A percentile compares a stretch with the other conserved stretches of the same genome.
Conservation (phyloP, 2,113 vertebrate species). For the Aspiorhynchus laticeps region DNA sequence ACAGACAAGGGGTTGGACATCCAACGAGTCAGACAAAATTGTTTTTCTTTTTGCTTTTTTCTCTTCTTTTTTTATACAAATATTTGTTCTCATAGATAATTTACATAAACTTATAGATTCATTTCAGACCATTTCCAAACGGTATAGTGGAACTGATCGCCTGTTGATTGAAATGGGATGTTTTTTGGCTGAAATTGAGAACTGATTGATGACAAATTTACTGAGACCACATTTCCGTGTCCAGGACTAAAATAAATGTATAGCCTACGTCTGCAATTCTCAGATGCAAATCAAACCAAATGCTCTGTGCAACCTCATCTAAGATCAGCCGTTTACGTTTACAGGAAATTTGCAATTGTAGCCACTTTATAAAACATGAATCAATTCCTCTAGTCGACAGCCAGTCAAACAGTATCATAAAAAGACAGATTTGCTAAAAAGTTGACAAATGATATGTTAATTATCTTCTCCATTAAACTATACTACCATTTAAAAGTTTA, state of each 20-base stretch:
- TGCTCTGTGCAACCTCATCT: neutral
- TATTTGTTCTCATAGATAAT: slow-evolving; percentile 14
- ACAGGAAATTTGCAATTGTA: neutral
- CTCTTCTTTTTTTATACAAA: neutral
- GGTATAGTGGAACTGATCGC: neutral
- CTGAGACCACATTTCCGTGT: neutral
- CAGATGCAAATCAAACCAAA: neutral
- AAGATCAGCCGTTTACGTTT: neutral
- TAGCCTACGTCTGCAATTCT: neutral
- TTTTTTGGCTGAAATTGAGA: neutral
- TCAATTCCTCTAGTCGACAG: neutral
- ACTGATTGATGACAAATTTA: neutral
- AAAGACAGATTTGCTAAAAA: neutral
- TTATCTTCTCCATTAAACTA: neutral
- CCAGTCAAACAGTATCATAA: neutral
- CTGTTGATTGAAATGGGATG: neutral
- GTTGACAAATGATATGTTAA: neutral
- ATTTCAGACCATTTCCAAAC: neutral
- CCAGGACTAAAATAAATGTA: neutral
- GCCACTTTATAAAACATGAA: neutral
- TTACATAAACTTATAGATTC: slow-evolving; percentile 2
- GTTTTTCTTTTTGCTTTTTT: neutral
- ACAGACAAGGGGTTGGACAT: neutral
- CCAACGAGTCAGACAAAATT: neutral
- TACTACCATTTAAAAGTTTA: neutral